Conservation (phyloP, 2,888 invertebrate species). For the Calephelis perditalis region DNA sequence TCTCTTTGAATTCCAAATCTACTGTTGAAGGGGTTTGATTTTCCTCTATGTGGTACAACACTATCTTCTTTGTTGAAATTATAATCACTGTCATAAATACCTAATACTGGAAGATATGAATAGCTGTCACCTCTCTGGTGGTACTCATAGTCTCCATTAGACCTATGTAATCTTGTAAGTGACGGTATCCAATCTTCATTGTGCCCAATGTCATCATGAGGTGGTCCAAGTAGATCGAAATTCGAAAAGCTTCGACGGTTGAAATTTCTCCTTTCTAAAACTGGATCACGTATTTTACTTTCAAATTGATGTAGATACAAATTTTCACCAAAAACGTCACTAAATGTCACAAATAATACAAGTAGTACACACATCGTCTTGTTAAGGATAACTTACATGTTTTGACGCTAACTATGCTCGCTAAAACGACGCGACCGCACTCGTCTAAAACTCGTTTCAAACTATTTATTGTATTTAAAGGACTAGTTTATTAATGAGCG, state of each 20-base stretch:
- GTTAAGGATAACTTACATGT: slow-evolving; percentile 7
- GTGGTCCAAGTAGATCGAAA: neutral
- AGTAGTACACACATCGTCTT: slow-evolving; percentile 5
- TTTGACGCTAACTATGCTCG: neutral
- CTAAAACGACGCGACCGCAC: slow-evolving; percentile 1
- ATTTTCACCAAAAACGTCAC: slow-evolving; percentile 10
- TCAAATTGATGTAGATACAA: neutral
- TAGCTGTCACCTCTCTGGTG: neutral
- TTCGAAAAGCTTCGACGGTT: neutral
- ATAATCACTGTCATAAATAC: neutral
- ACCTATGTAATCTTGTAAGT: neutral
- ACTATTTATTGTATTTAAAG: slow-evolving; percentile 2
- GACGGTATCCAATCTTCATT: neutral
- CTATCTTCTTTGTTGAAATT: neutral
- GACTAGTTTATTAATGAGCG: slow-evolving; percentile 9
- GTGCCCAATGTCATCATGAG: neutral
- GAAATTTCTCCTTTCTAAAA: slow-evolving; percentile 1
- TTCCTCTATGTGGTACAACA: too few relatives aligned
- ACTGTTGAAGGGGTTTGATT: neutral
- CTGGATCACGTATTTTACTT: neutral
- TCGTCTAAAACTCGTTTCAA: slow-evolving; percentile 10
- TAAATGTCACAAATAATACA: neutral
- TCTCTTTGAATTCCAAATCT: neutral
- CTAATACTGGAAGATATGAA: neutral
- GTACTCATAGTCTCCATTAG: neutral